Conservation (phyloP, 2,797 vertebrate species). For the Gymnodraco acuticeps region DNA sequence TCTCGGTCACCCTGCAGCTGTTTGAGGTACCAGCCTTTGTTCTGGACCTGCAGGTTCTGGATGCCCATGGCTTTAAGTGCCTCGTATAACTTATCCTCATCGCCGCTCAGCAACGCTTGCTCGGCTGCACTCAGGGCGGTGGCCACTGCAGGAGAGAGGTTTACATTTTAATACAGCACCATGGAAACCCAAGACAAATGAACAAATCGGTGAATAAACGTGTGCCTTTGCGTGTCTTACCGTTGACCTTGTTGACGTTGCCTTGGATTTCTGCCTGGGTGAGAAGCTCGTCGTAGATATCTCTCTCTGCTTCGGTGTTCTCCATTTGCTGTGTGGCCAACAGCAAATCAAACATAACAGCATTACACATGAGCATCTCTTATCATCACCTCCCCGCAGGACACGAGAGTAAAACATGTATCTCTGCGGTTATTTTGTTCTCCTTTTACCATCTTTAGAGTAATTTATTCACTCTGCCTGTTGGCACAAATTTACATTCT, state of each 20-base stretch:
- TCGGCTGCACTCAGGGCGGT: constrained; percentile 85
- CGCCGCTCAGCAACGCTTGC: constrained; percentile 84
- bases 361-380: not conserved
- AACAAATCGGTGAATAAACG: not conserved
- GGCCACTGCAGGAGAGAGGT: constrained; percentile 70
- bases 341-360: not conserved
- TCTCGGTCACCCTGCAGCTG: constrained; percentile 89
- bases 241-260: constrained; percentile 96
- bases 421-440: not conserved
- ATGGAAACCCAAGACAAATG: not conserved
- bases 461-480: constrained; percentile 1
- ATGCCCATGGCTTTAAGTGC: constrained; percentile 89
- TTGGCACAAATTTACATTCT: not conserved
- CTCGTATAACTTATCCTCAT: constrained; percentile 83
- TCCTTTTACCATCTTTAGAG: too few species aligned
- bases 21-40: constrained; percentile 95
- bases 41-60: constrained; percentile 88
- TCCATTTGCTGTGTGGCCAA: constrained; percentile 83
- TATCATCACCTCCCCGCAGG: not conserved
- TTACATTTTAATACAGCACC: not conserved
- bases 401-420: not conserved
- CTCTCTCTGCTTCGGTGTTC: constrained; percentile 90
- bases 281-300: constrained; percentile 96
- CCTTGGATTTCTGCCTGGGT: constrained; percentile 99
- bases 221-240: constrained; percentile 78